Percentiles rank a stretch among this genome's conserved stretches.
These are phyloP conservation scores for Batillaria attramentaria DNA, from an alignment of 1,140 invertebrate genomes.

Conservation along the genomic window DNA sequence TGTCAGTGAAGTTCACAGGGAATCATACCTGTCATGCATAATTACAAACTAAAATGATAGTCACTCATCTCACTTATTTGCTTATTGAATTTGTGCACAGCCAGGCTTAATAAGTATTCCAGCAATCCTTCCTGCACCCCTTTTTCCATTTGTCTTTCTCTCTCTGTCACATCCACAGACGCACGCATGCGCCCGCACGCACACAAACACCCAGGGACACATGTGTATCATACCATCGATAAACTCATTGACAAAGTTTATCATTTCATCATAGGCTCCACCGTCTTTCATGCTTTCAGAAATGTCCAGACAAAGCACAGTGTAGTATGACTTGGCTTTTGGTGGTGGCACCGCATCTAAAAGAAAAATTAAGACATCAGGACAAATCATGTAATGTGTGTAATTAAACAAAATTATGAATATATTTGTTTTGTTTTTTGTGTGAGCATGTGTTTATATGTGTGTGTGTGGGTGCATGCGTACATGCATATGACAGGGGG, in stretches of 20 bases:
- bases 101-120: not conserved
- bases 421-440: not conserved
- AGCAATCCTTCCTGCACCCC: too few relatives aligned
- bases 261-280: slow-evolving; percentile 10
- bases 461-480: not conserved
- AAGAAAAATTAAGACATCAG: not conserved
- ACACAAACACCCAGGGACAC: too few relatives aligned
- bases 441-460: not conserved
- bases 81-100: not conserved
- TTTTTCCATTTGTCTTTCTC: too few relatives aligned
- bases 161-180: too few relatives aligned
- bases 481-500: not conserved
- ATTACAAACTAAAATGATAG: not conserved
- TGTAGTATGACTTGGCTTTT: slow-evolving; percentile 12
- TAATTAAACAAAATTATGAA: not conserved
- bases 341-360: slow-evolving; percentile 24
- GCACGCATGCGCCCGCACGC: too few relatives aligned
- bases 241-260: slow-evolving; percentile 5
- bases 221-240: slow-evolving; percentile 25
- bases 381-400: not conserved
- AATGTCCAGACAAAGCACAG: slow-evolving; percentile 21
- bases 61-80: too few relatives aligned
- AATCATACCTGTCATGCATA: not conserved
- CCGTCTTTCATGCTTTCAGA: slow-evolving; percentile 16
- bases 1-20: too few relatives aligned